Conservation (phyloP, 2,113 vertebrate species). For the Pleuronectes platessa region DNA sequence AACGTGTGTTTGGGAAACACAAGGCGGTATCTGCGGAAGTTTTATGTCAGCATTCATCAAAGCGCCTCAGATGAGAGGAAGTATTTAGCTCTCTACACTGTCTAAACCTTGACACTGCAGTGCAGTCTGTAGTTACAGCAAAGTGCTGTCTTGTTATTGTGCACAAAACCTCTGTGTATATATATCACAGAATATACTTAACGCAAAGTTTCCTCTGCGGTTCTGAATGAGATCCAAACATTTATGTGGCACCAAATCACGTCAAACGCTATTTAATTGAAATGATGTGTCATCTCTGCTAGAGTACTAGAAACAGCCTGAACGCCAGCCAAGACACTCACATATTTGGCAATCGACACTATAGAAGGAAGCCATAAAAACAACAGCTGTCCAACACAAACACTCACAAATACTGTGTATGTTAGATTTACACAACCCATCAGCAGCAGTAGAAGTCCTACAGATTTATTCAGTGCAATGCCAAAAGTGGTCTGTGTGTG, state of each 20-base stretch:
- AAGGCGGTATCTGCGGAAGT: no score
- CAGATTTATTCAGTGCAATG: neutral
- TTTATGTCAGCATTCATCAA: conserved; percentile 1
- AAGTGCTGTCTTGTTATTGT: neutral
- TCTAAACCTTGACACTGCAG: neutral
- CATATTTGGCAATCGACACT: neutral
- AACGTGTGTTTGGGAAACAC: neutral
- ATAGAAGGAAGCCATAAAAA: neutral
- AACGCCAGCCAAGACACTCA: neutral
- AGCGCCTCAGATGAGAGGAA: conserved; percentile 1
- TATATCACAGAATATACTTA: neutral
- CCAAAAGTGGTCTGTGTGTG: neutral
- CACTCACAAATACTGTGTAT: neutral
- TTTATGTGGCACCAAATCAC: neutral
- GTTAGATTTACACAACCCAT: conserved; percentile 20
- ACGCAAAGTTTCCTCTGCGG: neutral
- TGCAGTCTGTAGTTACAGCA: neutral
- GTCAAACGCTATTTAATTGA: conserved; percentile 2
- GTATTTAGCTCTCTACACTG: conserved; percentile 8
- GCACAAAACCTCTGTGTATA: neutral
- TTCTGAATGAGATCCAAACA: neutral
- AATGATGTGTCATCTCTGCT: neutral
- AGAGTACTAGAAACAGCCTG: conserved; percentile 1
- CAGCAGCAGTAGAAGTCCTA: conserved; percentile 12
- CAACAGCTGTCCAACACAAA: neutral